These are phyloP conservation scores for Phocoena phocoena DNA, from an alignment of 2,113 vertebrate species.

Conservation along the genomic window DNA sequence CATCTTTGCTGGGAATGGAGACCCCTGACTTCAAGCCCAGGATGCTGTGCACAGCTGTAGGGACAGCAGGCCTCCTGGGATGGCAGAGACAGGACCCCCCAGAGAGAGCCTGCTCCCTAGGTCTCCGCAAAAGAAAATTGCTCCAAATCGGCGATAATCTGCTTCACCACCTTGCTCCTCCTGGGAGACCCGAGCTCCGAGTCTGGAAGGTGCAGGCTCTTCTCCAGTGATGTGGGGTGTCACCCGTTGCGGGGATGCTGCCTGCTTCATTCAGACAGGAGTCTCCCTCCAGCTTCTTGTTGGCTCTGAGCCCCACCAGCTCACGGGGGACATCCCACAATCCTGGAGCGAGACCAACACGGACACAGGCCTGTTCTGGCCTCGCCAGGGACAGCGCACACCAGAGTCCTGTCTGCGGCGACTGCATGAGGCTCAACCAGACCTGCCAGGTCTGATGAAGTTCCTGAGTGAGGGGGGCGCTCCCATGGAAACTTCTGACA, in stretches of 20 bases:
- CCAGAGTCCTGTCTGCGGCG: background rate
- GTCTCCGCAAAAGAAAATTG: background rate
- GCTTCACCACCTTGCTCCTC: background rate
- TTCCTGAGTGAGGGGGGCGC: constrained; percentile 37
- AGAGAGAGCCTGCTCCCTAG: background rate
- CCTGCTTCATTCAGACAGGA: background rate
- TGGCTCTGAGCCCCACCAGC: background rate
- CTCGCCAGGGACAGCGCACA: background rate
- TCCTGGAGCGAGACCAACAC: background rate
- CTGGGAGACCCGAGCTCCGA: background rate
- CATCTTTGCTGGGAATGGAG: background rate
- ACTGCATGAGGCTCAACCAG: constrained; percentile 8
- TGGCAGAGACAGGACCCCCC: accelerated
- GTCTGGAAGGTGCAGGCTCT: background rate
- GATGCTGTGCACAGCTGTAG: accelerated
- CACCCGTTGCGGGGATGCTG: accelerated
- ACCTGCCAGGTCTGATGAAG: constrained; percentile 51
- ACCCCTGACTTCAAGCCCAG: background rate
- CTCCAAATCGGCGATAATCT: background rate
- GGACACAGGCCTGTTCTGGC: background rate
- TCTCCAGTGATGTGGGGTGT: background rate
- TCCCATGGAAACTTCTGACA: constrained; percentile 27
- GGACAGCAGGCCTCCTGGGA: accelerated
- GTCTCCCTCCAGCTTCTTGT: background rate
- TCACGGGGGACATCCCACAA: background rate